Evolutionary conservation across 2,888 invertebrate species (phyloP).

Genomic region (Anthoptus insignis): DNA sequence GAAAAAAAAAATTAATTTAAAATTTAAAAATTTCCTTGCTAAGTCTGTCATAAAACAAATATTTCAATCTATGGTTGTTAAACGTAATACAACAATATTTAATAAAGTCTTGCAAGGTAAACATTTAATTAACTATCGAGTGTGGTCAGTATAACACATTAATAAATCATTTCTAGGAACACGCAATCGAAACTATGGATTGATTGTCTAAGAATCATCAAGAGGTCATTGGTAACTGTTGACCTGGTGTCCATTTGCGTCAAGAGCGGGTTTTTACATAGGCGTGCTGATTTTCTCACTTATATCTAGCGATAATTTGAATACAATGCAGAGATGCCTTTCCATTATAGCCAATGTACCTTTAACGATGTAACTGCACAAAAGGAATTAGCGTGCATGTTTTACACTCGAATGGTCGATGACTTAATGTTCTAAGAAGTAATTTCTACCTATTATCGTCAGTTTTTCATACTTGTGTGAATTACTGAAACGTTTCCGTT

Average conservation of each 20-base stretch:
- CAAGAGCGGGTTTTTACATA: conserved; percentile 30
- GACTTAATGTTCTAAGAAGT: background rate
- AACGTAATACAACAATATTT: background rate
- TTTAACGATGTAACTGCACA: conserved; percentile 3
- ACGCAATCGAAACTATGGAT: conserved; percentile 13
- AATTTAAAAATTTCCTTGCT: no score
- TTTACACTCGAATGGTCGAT: background rate
- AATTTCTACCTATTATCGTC: background rate
- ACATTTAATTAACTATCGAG: background rate
- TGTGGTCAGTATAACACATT: background rate
- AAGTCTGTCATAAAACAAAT: background rate
- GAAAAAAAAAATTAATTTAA: no score
- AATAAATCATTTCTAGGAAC: conserved; percentile 4
- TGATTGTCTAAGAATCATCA: conserved; percentile 30
- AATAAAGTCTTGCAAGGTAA: background rate
- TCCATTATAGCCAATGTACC: conserved; percentile 12
- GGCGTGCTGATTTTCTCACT: conserved; percentile 36
- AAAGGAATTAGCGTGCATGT: conserved; percentile 3
- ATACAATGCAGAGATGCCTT: conserved; percentile 24
- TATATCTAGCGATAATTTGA: conserved; percentile 24
- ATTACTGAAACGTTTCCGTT: background rate
- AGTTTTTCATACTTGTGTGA: background rate
- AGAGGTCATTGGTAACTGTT: conserved; percentile 31
- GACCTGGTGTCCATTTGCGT: conserved; percentile 27
- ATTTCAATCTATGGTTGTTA: background rate